Percentiles rank a stretch among this genome's conserved stretches.
phyloP scores from a whole-genome alignment of 1,140 invertebrate genomes.

The Ceratosolen solmsi region DNA sequence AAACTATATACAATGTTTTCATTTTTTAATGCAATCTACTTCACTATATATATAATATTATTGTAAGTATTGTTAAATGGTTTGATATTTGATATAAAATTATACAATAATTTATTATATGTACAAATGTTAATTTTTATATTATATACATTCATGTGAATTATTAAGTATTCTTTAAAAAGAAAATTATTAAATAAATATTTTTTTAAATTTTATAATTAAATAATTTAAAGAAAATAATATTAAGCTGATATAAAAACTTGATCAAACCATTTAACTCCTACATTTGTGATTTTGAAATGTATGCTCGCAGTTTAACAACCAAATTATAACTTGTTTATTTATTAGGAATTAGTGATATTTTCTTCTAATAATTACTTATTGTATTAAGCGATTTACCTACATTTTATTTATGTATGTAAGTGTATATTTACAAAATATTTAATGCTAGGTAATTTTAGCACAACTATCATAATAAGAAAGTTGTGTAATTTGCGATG shows the following conservation, averaged over 20 bases:
- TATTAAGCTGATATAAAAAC: neutral
- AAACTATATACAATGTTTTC: constrained; percentile 18
- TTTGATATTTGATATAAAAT: constrained; percentile 22
- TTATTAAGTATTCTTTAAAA: neutral
- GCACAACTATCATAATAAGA: constrained; percentile 25
- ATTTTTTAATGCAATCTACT: constrained; percentile 31
- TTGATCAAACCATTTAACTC: constrained; percentile 38
- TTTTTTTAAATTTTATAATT: neutral
- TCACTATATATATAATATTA: constrained; percentile 20
- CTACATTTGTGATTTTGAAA: constrained; percentile 36
- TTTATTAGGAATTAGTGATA: constrained; percentile 29
- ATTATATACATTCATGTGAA: neutral
- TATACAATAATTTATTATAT: neutral
- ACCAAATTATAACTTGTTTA: constrained; percentile 36
- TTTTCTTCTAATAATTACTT: constrained; percentile 19
- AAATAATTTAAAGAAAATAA: neutral
- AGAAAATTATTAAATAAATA: neutral
- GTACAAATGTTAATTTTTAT: neutral
- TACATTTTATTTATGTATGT: constrained; percentile 7
- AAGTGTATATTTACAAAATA: constrained; percentile 21
- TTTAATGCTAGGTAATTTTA: neutral
- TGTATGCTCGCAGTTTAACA: constrained; percentile 24
- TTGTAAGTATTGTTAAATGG: constrained; percentile 49
- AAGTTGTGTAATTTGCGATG: constrained; percentile 32
- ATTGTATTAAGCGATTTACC: constrained; percentile 42